A percentile compares a stretch with the other conserved stretches of the same genome.
Evolutionary conservation across 2,797 vertebrate species (phyloP).

Genomic region (Xiphorhynchus erythropygius): DNA sequence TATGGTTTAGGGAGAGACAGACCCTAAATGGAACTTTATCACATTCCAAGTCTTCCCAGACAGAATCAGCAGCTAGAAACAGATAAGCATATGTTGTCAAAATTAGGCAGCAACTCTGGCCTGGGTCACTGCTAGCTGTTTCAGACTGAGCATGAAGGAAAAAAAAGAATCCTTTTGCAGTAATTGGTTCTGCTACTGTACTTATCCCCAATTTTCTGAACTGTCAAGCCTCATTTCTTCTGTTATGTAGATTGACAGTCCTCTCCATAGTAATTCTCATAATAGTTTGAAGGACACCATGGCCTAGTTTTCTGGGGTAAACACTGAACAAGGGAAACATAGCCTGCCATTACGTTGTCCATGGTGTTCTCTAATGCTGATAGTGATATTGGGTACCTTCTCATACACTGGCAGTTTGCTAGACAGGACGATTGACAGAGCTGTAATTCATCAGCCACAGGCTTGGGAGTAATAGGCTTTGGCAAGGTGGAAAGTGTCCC

Average conservation of each 20-base stretch:
- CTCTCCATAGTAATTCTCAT: conserved; percentile 29
- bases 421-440: not conserved
- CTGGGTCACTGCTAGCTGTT: not conserved
- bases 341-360: not conserved
- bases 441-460: conserved; percentile 17
- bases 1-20: not conserved
- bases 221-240: conserved; percentile 48
- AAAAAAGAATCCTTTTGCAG: not conserved
- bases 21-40: not conserved
- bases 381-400: not conserved
- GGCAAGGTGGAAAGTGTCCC: not conserved
- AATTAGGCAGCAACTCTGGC: not conserved
- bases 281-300: conserved; percentile 42
- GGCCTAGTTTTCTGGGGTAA: conserved; percentile 29
- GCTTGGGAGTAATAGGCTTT: conserved; percentile 12
- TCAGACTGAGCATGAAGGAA: not conserved
- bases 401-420: not conserved
- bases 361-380: not conserved
- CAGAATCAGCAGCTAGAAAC: not conserved
- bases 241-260: not conserved
- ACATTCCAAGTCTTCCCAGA: not conserved
- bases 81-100: not conserved
- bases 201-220: conserved; percentile 42
- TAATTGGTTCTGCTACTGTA: conserved; percentile 37
- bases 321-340: not conserved